Percentiles rank a stretch among this genome's conserved stretches.
Evolutionary conservation across 2,113 vertebrate genomes (phyloP).

Genomic region (Sterrhoptilus dennistouni): DNA sequence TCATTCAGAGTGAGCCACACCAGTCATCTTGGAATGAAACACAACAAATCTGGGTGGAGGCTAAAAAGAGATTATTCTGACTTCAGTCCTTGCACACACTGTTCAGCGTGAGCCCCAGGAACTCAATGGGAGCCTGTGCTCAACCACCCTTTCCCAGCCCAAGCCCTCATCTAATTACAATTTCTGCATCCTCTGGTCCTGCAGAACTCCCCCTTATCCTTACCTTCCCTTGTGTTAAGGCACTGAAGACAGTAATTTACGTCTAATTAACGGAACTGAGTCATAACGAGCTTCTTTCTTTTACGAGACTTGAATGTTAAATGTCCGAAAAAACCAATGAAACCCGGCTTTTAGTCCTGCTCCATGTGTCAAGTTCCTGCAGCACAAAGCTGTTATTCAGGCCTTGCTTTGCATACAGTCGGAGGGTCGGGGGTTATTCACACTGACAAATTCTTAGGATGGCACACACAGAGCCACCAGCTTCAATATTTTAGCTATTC

Average conservation of each 20-base stretch:
- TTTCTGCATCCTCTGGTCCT: slow-evolving; percentile 73
- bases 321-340: slow-evolving; percentile 70
- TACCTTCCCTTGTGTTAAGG: slow-evolving; percentile 75
- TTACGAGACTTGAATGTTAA: slow-evolving; percentile 72
- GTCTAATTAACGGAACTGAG: slow-evolving; percentile 83
- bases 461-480: slow-evolving; percentile 69
- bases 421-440: slow-evolving; percentile 82
- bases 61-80: neutral
- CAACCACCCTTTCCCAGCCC: slow-evolving; percentile 55
- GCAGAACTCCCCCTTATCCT: slow-evolving; percentile 70
- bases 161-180: slow-evolving; percentile 72
- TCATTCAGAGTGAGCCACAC: neutral
- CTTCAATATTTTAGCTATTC: slow-evolving; percentile 72
- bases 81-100: neutral
- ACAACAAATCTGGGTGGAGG: neutral
- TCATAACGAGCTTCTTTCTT: slow-evolving; percentile 77
- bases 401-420: slow-evolving; percentile 83
- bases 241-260: slow-evolving; percentile 79
- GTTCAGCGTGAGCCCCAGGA: neutral
- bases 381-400: slow-evolving; percentile 78
- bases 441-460: slow-evolving; percentile 80
- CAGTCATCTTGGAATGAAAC: neutral
- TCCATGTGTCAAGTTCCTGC: slow-evolving; percentile 40
- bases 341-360: slow-evolving; percentile 64
- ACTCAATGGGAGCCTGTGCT: slow-evolving; percentile 68